Conservation (phyloP, 1,140 invertebrate species). For the Drosophila miranda region DNA sequence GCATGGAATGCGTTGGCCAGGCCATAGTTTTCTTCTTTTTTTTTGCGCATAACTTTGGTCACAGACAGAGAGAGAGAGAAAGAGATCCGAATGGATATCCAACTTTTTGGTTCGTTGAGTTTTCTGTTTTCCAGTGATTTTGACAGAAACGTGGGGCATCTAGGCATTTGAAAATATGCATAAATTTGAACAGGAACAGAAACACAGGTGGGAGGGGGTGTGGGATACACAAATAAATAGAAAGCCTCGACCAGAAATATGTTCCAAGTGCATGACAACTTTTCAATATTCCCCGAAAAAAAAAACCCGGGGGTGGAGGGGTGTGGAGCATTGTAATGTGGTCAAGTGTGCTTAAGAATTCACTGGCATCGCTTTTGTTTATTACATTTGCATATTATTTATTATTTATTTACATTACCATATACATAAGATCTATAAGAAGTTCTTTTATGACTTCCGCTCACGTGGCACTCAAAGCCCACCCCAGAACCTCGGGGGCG, state of each 20-base stretch:
- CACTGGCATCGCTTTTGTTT: constrained; percentile 68
- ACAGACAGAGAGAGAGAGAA: constrained; percentile 33
- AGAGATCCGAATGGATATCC: constrained; percentile 36
- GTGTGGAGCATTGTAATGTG: constrained; percentile 46
- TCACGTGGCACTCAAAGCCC: constrained; percentile 20
- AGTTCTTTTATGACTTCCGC: constrained; percentile 68
- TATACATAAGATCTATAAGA: constrained; percentile 29
- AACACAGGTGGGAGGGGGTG: constrained; percentile 12
- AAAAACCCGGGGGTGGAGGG: not conserved
- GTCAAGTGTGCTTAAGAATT: constrained; percentile 68
- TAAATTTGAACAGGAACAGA: constrained; percentile 30
- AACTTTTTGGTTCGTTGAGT: constrained; percentile 75
- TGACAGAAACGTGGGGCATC: constrained; percentile 60
- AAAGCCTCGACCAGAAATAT: constrained; percentile 23
- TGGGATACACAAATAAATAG: constrained; percentile 27
- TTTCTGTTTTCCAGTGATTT: constrained; percentile 59
- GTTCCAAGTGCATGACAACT: constrained; percentile 36
- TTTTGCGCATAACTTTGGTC: constrained; percentile 68
- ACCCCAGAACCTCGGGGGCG: no score
- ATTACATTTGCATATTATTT: constrained; percentile 81
- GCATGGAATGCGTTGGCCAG: constrained; percentile 66
- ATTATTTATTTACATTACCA: constrained; percentile 74
- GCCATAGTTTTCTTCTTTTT: constrained; percentile 56
- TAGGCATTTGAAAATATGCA: constrained; percentile 36
- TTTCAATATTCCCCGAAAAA: constrained; percentile 36